Conservation (phyloP, 2,888 invertebrate species). For the Cylindroiulus punctatus region DNA sequence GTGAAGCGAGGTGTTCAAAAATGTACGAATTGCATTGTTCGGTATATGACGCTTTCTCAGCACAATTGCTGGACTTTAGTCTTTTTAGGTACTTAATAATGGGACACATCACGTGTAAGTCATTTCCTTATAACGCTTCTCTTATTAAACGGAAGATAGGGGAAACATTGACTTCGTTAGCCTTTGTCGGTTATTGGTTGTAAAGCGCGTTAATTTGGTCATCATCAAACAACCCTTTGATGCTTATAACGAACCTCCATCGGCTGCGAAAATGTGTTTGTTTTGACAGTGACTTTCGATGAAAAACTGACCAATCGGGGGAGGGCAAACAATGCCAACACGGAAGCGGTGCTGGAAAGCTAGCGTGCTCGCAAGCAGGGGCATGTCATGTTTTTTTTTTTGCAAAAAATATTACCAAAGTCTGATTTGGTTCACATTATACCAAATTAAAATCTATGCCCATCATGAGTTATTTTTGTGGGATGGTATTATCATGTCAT, state of each 20-base stretch:
- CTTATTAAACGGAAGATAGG: neutral
- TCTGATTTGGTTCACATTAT: no score
- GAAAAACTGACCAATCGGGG: neutral
- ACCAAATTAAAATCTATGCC: no score
- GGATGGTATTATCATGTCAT: no score
- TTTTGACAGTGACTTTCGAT: neutral
- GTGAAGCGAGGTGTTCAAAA: no score
- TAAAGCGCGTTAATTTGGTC: neutral
- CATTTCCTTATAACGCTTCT: neutral
- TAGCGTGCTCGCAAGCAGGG: no score
- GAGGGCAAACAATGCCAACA: slow-evolving; percentile 2
- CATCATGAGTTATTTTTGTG: no score
- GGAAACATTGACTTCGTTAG: neutral
- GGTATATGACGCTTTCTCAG: no score
- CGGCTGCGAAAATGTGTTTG: neutral
- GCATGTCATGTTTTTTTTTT: no score
- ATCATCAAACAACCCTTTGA: neutral
- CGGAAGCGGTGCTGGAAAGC: neutral
- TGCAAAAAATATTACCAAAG: no score
- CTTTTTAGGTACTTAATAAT: neutral
- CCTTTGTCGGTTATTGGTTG: neutral
- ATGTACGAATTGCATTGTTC: no score
- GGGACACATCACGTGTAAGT: neutral
- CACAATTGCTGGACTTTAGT: no score
- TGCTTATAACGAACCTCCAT: neutral